Evolutionary conservation across 2,113 vertebrate species (phyloP).

Genomic region (Tragelaphus buxtoni): DNA sequence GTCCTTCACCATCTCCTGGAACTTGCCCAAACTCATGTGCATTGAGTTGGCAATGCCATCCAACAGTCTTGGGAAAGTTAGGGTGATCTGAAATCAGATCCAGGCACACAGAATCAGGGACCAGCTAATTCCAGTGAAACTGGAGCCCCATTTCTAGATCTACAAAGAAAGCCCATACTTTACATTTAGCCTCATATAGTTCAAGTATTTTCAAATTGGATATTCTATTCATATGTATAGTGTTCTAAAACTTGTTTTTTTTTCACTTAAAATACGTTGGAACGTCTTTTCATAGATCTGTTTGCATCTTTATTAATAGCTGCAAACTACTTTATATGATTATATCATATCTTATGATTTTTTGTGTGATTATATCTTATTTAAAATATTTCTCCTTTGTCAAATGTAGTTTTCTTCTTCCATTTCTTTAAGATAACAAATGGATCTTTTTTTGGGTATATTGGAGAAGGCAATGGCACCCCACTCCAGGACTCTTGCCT

Average conservation of each 20-base stretch:
- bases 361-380: not conserved
- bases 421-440: not conserved
- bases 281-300: not conserved
- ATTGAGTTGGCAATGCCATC: not conserved
- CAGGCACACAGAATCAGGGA: not conserved
- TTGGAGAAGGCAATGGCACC: not conserved
- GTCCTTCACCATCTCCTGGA: not conserved
- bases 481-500: too few relatives aligned
- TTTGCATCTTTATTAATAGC: not conserved
- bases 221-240: not conserved
- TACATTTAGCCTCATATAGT: not conserved
- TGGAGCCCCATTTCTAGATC: not conserved
- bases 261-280: not conserved
- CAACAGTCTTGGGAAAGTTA: not conserved
- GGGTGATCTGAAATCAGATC: not conserved
- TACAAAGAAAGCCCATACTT: not conserved
- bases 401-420: not conserved
- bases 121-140: not conserved
- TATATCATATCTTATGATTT: not conserved
- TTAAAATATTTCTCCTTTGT: not conserved
- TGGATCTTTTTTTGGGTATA: not conserved
- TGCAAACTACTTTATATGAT: not conserved
- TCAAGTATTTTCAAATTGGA: not conserved
- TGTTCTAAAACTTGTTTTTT: constrained; percentile 21
- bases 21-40: not conserved